Evolutionary conservation across 2,113 vertebrate species (phyloP), one percentile per base, ranked within the genome.

Genomic region (Salminus brasiliensis): DNA sequence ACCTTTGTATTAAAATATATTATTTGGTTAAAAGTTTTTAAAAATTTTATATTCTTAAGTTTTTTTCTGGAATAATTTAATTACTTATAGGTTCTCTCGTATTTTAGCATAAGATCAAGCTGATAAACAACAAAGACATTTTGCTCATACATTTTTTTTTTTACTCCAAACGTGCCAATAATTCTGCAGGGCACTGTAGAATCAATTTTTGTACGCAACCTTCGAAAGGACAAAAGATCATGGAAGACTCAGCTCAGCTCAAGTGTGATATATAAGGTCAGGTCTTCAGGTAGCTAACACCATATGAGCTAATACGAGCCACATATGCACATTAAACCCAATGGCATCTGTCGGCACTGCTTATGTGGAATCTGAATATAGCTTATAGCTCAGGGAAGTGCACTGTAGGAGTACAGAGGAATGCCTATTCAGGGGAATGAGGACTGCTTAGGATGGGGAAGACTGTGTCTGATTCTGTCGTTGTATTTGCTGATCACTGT

Each of bases 261-360:
- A 63, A 63, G 27, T 63, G 29, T 63, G 30, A 63, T n/a, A 55
- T 55, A 55, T 55, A 55, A 53, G 16, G 52, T n/a, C 8, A 25
- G 23, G 23, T 55, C 52, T n/a, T 55, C 52, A 55, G 52, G 52
- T 55, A 55, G 52, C 52, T 55, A 10, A 5, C 2, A 25, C 52
- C 52, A 55, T 23, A 55, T 25, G 52, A 55, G n/a, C 52, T 60
- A 30, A 60, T 30, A 60, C 10, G 11, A 60, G 25, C 27, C 52
- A 55, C 52, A 55, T 23, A 11, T 55, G 52, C 52, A 55, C 52
- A 55, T 11, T 32, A 66, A 78, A 68, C 76, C 16, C 43, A 47
- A 23, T 55, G 47, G 34, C 27, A 72, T 36, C 30, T n/a, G 11
- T 30, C 30, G 49, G 66, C 70, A 60, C 52, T 49, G 68, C 43